phyloP scores from a whole-genome alignment of 2,113 vertebrate species.

The Machaerirhynchus nigripectus region DNA sequence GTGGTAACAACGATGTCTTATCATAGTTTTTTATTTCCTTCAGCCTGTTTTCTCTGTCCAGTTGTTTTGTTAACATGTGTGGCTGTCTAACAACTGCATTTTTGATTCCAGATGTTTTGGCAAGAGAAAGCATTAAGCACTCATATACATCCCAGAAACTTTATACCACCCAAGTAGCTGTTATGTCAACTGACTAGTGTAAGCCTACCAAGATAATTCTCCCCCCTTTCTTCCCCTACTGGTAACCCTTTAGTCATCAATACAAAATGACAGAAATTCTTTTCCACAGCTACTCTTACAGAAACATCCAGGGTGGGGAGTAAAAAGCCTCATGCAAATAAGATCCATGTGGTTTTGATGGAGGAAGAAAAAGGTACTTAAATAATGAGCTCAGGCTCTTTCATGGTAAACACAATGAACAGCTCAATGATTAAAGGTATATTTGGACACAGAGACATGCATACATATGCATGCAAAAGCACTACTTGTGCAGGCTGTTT shows the following conservation, averaged over 20 bases:
- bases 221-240: background rate
- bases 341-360: constrained; percentile 59
- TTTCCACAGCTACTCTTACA: constrained; percentile 25
- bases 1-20: constrained; percentile 55
- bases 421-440: constrained; percentile 50
- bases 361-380: constrained; percentile 46
- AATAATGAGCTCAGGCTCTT: constrained; percentile 43
- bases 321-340: constrained; percentile 48
- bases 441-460: background rate
- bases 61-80: constrained; percentile 71
- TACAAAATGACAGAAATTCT: constrained; percentile 65
- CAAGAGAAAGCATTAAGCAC: constrained; percentile 47
- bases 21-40: background rate
- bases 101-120: constrained; percentile 78
- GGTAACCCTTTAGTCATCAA: constrained; percentile 65
- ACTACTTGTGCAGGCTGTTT: background rate
- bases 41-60: constrained; percentile 18
- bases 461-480: background rate
- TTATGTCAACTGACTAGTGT: constrained; percentile 32
- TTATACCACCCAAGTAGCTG: constrained; percentile 76
- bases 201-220: constrained; percentile 55
- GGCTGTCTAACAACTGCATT: constrained; percentile 68
- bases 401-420: constrained; percentile 38
- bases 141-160: constrained; percentile 54
- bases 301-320: background rate